Base-by-base conservation (phyloP, 2,888 invertebrate species). In the Atrina japonica region DNA sequence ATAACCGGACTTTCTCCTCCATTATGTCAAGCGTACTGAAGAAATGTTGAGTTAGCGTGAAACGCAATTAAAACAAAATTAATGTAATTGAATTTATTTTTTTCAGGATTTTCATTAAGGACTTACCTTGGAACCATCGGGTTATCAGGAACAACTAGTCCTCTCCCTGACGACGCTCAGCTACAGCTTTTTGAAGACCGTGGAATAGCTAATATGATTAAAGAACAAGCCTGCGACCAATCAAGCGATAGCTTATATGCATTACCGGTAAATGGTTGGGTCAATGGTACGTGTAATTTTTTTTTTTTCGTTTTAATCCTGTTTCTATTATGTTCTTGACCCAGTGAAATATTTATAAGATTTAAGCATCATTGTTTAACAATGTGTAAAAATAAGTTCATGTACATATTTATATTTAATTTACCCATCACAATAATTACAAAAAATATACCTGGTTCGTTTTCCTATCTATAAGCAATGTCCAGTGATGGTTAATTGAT, bases 131-230 rank as follows among this genome's bases (percentile, higher is more conserved):
- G 63, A 5, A 70, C 59, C n/a, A 63, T 59, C 11, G 50, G 41
- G 14, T 25, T 59, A 25, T 21, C 67, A 47, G 50, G 67, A 14
- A 35, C 41, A 41, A 64, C 50, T 9, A 27, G 49, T 30, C 56
- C 56, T 1, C 66, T 80, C 6, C 77, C 77, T 3, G 50, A 60
- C 0, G 75, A 77, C 47, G 25, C 71, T 14, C 43, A 52, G 16
- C 27, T 70, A 11, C 55, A 66, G 29, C 55, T 80, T 0, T 49
- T 67, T n/a, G 75, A 80, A 59, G 76, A 77, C 40, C 49, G 74
- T 1, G 75, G 73, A n/a, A 55, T 76, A 6, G 66, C 77, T 6
- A 29, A 68, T 11, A 70, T 76, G 60, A 45, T 80, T 30, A 52
- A 53, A 7, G 63, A 68, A 11, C 18, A 65, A 0, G 53, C 60